A percentile compares a stretch with the other conserved stretches of the same genome.
Conservation (phyloP, 2,113 vertebrate species). For the Hemiscyllium ocellatum region DNA sequence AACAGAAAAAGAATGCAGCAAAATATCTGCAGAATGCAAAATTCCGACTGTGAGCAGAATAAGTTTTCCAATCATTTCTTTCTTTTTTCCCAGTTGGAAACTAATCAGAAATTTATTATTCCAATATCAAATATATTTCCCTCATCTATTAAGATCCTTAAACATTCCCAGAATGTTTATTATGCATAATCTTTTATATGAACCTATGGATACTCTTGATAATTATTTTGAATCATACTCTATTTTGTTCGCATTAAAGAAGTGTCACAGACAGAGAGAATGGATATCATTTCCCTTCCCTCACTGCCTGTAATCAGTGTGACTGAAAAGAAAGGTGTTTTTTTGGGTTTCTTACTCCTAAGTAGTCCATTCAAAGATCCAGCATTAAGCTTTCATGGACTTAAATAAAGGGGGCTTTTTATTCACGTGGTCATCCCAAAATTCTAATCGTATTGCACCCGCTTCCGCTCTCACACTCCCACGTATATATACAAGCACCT, state of each 20-base stretch:
- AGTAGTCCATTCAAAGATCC: too few relatives aligned
- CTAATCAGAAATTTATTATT: neutral
- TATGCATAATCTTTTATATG: neutral
- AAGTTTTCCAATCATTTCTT: neutral
- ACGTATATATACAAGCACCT: too few relatives aligned
- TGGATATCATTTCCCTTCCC: too few relatives aligned
- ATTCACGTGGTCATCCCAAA: too few relatives aligned
- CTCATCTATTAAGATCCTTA: neutral
- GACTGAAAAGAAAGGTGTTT: too few relatives aligned
- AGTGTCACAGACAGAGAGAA: neutral
- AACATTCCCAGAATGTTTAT: neutral
- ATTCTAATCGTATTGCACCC: too few relatives aligned
- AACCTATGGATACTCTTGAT: neutral
- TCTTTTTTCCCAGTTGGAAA: neutral
- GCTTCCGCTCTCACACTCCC: too few relatives aligned
- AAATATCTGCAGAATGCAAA: neutral
- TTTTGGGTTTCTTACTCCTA: too few relatives aligned
- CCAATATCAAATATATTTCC: neutral
- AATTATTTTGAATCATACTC: neutral
- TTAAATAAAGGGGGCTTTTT: too few relatives aligned
- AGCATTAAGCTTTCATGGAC: too few relatives aligned
- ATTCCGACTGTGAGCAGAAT: neutral
- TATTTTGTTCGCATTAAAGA: neutral
- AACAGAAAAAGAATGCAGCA: neutral
- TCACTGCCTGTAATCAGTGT: too few relatives aligned